phyloP scores from a whole-genome alignment of 2,888 invertebrate genomes.

The Orchesella flavescens region DNA sequence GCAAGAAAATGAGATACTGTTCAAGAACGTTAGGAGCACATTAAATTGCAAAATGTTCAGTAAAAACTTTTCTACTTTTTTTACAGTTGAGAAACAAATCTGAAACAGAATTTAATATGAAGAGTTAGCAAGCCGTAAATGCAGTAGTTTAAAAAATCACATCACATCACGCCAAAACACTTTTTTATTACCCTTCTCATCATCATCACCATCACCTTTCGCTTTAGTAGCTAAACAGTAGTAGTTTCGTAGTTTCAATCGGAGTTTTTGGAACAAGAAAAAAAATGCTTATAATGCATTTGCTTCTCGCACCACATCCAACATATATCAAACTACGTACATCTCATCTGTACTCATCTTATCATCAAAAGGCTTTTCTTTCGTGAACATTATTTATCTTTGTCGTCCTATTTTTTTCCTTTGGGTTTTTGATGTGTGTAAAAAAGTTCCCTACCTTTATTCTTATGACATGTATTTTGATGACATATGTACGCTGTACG shows the following conservation, averaged over 20 bases:
- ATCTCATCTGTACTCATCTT: constrained; percentile 22
- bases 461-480: constrained; percentile 38
- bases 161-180: constrained; percentile 29
- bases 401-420: constrained; percentile 69
- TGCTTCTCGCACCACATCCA: constrained; percentile 17
- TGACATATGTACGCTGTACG: constrained; percentile 45
- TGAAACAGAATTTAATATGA: no score
- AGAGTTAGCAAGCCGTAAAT: no score
- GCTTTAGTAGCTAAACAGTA: no score
- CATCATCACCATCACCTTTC: constrained; percentile 35
- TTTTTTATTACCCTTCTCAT: constrained; percentile 31
- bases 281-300: constrained; percentile 12
- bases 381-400: constrained; percentile 70
- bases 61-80: no score
- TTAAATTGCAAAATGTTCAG: no score
- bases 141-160: constrained; percentile 7
- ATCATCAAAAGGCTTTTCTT: constrained; percentile 61
- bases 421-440: constrained; percentile 12
- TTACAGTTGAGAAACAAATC: no score
- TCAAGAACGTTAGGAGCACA: no score
- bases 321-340: no score
- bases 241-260: background rate
- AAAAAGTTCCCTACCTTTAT: constrained; percentile 39
- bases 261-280: background rate
- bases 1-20: no score